phyloP scores from a whole-genome alignment of 92 coral and sea anemone species.

The Parazoanthus atlanticus region DNA sequence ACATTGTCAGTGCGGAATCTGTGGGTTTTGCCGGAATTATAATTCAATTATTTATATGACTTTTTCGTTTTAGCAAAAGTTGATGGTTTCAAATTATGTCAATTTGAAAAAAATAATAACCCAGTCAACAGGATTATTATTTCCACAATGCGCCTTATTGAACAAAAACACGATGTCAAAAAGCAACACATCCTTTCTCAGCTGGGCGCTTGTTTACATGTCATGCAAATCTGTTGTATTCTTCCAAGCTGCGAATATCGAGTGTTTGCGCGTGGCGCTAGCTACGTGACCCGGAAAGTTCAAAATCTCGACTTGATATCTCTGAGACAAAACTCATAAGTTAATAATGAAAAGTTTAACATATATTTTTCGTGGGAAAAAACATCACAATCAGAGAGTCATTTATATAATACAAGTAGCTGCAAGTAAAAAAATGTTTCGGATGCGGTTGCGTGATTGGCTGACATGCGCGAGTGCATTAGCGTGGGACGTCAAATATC shows the following conservation, averaged over 20 bases:
- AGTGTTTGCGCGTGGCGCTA: neutral
- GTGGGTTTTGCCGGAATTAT: too few relatives aligned
- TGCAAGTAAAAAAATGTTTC: too few relatives aligned
- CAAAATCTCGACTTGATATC: neutral
- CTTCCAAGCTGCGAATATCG: neutral
- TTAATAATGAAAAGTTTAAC: neutral
- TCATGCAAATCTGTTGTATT: neutral
- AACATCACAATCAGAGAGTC: neutral
- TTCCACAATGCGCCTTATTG: neutral
- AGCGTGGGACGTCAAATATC: neutral
- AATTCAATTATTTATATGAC: too few relatives aligned
- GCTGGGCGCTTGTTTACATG: conserved; percentile 10
- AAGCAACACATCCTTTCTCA: neutral
- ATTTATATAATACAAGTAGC: neutral
- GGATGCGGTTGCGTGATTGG: neutral
- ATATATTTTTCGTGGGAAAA: too few relatives aligned
- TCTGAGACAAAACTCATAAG: neutral
- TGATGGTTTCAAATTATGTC: neutral
- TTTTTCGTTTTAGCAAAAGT: neutral
- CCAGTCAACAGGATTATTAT: neutral
- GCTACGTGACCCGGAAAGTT: conserved; percentile 34
- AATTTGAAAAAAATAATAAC: too few relatives aligned
- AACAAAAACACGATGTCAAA: neutral
- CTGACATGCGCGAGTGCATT: neutral
- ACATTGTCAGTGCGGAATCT: neutral